phyloP scores from a whole-genome alignment of 2,888 invertebrate species.

The Melieria crassipennis region DNA sequence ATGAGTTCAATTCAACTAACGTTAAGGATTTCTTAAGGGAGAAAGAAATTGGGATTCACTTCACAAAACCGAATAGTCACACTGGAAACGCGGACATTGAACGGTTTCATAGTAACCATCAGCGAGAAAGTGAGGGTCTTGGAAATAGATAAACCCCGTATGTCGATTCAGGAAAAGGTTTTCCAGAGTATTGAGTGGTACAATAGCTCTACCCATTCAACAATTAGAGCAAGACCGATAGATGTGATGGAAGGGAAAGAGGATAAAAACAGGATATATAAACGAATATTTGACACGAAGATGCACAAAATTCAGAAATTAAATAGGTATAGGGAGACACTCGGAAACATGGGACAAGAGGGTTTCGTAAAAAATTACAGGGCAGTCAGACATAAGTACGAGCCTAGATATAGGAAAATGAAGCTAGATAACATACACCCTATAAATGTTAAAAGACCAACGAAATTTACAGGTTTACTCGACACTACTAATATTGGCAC shows the following conservation, averaged over 20 bases:
- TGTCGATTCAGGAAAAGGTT: constrained; percentile 30
- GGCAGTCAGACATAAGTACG: constrained; percentile 37
- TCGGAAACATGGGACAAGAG: constrained; percentile 20
- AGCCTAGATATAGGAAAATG: constrained; percentile 35
- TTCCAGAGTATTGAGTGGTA: constrained; percentile 32
- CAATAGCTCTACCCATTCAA: constrained; percentile 30
- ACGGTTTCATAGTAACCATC: constrained; percentile 29
- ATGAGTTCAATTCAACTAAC: constrained; percentile 15
- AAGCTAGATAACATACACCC: neutral
- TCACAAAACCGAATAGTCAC: constrained; percentile 34
- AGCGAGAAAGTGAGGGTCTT: constrained; percentile 24
- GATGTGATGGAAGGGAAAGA: constrained; percentile 12
- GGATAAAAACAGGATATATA: neutral
- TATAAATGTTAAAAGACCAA: neutral
- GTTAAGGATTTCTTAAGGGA: constrained; percentile 19
- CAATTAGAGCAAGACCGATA: constrained; percentile 25
- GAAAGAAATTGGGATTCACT: constrained; percentile 21
- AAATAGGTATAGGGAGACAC: constrained; percentile 23
- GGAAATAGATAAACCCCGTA: constrained; percentile 13
- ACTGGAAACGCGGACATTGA: constrained; percentile 28
- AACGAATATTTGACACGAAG: constrained; percentile 1
- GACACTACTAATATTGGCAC: neutral
- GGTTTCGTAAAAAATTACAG: constrained; percentile 36
- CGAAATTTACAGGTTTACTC: neutral
- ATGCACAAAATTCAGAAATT: constrained; percentile 13